Percentiles rank a stretch among this genome's conserved stretches.
Evolutionary conservation across 2,888 invertebrate species (phyloP).

Genomic region (Cryptophagus acutangulus): DNA sequence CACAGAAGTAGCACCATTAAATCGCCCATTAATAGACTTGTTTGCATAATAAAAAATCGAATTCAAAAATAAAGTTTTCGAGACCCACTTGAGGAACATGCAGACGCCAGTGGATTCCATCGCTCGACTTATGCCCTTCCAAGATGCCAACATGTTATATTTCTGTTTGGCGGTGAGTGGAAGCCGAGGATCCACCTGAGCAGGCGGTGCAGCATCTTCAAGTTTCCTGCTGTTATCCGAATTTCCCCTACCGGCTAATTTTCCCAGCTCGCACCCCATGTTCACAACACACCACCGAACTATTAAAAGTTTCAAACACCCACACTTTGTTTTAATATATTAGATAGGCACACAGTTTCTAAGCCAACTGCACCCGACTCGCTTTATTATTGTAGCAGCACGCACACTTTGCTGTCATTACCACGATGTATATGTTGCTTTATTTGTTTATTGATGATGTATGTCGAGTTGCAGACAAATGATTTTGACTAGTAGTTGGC

Average conservation of each 20-base stretch:
- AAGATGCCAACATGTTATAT: slow-evolving; percentile 82
- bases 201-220: slow-evolving; percentile 58
- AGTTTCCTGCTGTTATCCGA: slow-evolving; percentile 45
- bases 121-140: slow-evolving; percentile 86
- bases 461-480: too few relatives aligned
- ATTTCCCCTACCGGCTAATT: slow-evolving; percentile 54
- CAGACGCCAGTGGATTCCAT: slow-evolving; percentile 84
- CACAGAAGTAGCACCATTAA: too few relatives aligned
- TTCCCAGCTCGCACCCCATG: slow-evolving; percentile 77
- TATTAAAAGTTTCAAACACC: slow-evolving; percentile 5
- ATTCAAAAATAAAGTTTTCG: slow-evolving; percentile 1
- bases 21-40: too few relatives aligned
- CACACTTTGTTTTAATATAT: slow-evolving; percentile 3
- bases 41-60: not conserved
- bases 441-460: too few relatives aligned
- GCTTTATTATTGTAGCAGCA: too few relatives aligned
- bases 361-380: not conserved
- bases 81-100: slow-evolving; percentile 87
- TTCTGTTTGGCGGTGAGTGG: slow-evolving; percentile 83
- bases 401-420: too few relatives aligned
- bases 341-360: too few relatives aligned
- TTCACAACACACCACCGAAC: too few relatives aligned
- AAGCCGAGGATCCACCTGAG: slow-evolving; percentile 69
- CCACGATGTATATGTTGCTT: too few relatives aligned
- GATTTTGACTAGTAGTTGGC: too few relatives aligned